phyloP scores from a whole-genome alignment of 2,888 invertebrate genomes.

The Sinelater perroti region DNA sequence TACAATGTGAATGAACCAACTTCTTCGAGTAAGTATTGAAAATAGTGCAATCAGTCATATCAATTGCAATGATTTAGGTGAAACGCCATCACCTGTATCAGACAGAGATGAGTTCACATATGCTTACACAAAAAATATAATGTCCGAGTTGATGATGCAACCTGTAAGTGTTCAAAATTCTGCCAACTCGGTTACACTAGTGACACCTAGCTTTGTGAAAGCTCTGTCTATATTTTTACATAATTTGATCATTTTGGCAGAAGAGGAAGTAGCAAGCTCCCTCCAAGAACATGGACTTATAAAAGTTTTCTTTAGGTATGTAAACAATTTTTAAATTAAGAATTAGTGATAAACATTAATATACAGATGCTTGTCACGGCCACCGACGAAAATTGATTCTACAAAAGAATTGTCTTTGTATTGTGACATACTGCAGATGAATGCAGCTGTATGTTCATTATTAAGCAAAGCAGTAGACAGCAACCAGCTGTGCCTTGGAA shows the following conservation, averaged over 20 bases:
- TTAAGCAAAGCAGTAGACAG: slow-evolving; percentile 59
- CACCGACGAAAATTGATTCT: slow-evolving; percentile 54
- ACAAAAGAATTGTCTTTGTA: slow-evolving; percentile 59
- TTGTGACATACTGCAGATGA: slow-evolving; percentile 64
- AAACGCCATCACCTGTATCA: background rate
- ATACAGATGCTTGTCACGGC: slow-evolving; percentile 58
- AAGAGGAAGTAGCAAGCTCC: slow-evolving; percentile 56
- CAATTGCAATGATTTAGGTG: background rate
- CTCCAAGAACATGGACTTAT: slow-evolving; percentile 62
- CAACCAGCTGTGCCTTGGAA: slow-evolving; percentile 57
- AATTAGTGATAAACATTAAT: slow-evolving; percentile 5
- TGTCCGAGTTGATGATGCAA: background rate
- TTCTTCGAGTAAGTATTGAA: background rate
- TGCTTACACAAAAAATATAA: slow-evolving; percentile 11
- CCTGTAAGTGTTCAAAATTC: background rate
- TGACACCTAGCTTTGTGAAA: slow-evolving; percentile 62
- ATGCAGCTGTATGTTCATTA: slow-evolving; percentile 60
- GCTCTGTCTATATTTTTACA: slow-evolving; percentile 59
- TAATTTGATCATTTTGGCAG: slow-evolving; percentile 60
- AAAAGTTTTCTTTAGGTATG: slow-evolving; percentile 62
- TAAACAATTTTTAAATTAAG: slow-evolving; percentile 4
- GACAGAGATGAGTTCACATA: slow-evolving; percentile 6
- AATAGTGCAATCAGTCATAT: background rate
- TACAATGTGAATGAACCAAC: background rate
- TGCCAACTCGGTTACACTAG: slow-evolving; percentile 46